Evolutionary conservation across 2,113 vertebrate genomes (phyloP), one percentile per base, ranked within the genome.

Genomic region (Gnathonemus longibarbis): DNA sequence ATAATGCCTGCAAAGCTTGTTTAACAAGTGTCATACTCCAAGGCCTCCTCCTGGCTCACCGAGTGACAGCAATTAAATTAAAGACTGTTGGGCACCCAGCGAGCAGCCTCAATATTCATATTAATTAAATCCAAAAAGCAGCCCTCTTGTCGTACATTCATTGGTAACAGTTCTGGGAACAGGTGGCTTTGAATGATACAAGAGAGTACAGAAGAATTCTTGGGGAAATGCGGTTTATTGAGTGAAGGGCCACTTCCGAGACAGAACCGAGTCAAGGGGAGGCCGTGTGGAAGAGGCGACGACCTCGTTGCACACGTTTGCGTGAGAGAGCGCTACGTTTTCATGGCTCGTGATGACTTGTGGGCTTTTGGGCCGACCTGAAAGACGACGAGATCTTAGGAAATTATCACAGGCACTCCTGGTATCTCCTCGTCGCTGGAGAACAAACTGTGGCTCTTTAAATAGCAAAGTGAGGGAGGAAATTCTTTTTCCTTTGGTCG

Each of bases 61-160:
- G 56, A 88, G 35, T 42, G 19, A 39, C 35, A 88, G 87, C 56
- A 88, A 88, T 88, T 88, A 88, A 88, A 88, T 88, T 39, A 66
- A 88, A 46, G 52, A 6, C 87, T 66, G 87, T 88, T 58, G 87
- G 87, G 62, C 56, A 24, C 53, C 53, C 24, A 66, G 39, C 10
- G 19, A 66, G 56, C 87, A 62, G 39, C 42, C 52, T 42, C 21
- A 48, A 88, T 66, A 88, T 88, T 45, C 87, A 62, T 88, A 88
- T 88, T 31, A 88, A 88, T 88, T 62, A 88, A 62, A 42, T 45
- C 27, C 53, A 19, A 45, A 53, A 87, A 53, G 46, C 45, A 39
- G 19, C 49, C 31, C 86, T 56, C 86, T 86, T 56, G 86, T 87
- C 31, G 6, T 87, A 56, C 27, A 39, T 53, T 87, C 27, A 87